Conservation (phyloP, 2,113 vertebrate species). For the Misgurnus mizolepis region DNA sequence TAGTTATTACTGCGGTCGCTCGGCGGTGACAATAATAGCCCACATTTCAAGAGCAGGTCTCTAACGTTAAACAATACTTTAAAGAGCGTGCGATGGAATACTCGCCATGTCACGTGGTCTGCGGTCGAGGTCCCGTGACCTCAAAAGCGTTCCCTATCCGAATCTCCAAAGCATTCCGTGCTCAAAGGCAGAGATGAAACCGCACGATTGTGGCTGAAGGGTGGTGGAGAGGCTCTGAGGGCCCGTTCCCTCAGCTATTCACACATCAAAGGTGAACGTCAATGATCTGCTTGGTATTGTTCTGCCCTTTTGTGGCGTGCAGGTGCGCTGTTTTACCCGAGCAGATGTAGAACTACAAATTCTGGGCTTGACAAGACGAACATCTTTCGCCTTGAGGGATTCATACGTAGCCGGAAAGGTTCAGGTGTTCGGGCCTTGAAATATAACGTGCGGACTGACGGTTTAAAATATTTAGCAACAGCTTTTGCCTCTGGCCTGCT, state of each 20-base stretch:
- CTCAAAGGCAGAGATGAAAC: conserved; percentile 65
- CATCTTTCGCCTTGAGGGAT: conserved; percentile 59
- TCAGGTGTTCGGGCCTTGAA: conserved; percentile 12
- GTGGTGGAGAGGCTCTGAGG: conserved; percentile 54
- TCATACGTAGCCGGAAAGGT: conserved; percentile 1
- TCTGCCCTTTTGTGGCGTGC: conserved; percentile 66
- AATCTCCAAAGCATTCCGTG: conserved; percentile 57
- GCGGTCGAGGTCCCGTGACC: conserved; percentile 60
- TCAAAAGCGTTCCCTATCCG: conserved; percentile 52
- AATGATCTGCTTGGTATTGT: conserved; percentile 57
- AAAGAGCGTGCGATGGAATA: conserved; percentile 21
- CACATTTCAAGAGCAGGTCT: conserved; percentile 21
- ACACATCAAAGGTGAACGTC: conserved; percentile 73
- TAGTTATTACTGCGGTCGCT: not conserved
- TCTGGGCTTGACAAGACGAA: conserved; percentile 61
- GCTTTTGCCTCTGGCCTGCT: conserved; percentile 14
- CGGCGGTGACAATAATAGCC: conserved; percentile 1
- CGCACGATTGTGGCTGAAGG: conserved; percentile 56
- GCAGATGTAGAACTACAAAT: conserved; percentile 53
- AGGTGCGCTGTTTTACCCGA: conserved; percentile 70
- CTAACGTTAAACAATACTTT: conserved; percentile 41
- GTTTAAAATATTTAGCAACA: conserved; percentile 36
- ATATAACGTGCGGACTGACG: conserved; percentile 13
- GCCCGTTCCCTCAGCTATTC: conserved; percentile 53
- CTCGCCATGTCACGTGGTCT: conserved; percentile 54